These are phyloP conservation scores for Galendromus occidentalis DNA, from an alignment of 1,140 invertebrate species.

Conservation along the genomic window DNA sequence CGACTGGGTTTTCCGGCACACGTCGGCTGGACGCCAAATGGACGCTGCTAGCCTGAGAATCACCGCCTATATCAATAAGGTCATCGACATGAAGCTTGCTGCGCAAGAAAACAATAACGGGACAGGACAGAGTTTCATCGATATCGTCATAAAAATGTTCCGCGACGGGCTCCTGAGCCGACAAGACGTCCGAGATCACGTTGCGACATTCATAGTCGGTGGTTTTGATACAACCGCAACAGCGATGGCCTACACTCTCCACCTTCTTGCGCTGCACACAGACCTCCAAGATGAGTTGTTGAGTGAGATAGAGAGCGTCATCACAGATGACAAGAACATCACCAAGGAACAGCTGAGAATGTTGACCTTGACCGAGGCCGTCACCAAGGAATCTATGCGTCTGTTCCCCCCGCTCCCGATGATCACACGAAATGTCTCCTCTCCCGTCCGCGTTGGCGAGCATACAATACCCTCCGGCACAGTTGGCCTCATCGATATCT, in stretches of 20 bases:
- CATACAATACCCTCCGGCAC: neutral
- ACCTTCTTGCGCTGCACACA: neutral
- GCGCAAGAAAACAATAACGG: no score
- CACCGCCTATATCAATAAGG: neutral
- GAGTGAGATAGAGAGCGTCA: neutral
- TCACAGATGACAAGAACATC: neutral
- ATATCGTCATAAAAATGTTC: neutral
- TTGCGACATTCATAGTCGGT: neutral
- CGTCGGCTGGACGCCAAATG: neutral
- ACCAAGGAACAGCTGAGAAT: neutral
- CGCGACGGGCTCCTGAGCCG: neutral
- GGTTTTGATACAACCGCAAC: neutral
- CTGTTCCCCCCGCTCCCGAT: conserved; percentile 40
- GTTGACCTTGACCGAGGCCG: neutral
- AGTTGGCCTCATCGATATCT: neutral
- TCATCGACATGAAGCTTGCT: no score
- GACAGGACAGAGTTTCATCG: neutral
- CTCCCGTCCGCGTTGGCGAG: neutral
- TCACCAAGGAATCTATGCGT: conserved; percentile 32
- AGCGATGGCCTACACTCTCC: neutral
- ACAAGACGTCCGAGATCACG: neutral
- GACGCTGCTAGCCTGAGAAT: neutral
- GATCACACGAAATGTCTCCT: conserved; percentile 31
- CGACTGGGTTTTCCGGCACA: neutral
- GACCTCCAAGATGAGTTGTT: neutral